phyloP scores from a whole-genome alignment of 2,113 vertebrate species.

The Murina feae region DNA sequence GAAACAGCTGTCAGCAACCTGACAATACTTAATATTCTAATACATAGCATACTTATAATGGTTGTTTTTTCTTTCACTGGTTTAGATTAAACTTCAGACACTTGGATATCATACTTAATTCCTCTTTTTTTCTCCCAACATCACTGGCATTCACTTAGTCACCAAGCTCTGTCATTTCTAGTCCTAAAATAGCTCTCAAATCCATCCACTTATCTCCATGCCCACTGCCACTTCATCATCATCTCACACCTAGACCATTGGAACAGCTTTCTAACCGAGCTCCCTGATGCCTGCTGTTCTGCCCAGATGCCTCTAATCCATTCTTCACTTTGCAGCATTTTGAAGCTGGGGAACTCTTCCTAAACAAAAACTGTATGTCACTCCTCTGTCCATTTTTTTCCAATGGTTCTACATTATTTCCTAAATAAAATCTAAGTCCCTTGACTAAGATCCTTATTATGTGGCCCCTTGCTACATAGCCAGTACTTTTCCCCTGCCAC shows the following conservation, averaged over 20 bases:
- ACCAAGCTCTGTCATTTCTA: neutral
- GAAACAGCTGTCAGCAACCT: neutral
- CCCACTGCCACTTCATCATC: neutral
- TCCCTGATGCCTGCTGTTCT: neutral
- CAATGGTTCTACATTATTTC: neutral
- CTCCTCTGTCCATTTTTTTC: neutral
- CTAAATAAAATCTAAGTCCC: constrained; percentile 21
- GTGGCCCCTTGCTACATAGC: neutral
- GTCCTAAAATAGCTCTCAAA: constrained; percentile 1
- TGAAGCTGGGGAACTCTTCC: neutral
- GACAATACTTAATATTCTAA: neutral
- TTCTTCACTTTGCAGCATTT: neutral
- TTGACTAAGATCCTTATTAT: constrained; percentile 1
- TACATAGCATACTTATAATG: neutral
- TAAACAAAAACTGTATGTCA: neutral
- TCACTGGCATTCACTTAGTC: neutral
- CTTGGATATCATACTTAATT: neutral
- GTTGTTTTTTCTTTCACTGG: neutral
- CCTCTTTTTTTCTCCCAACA: neutral
- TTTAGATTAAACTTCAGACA: constrained; percentile 36
- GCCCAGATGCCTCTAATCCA: neutral
- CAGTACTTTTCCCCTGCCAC: neutral
- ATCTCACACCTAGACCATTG: neutral
- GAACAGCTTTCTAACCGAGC: neutral
- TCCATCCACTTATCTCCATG: neutral